Percentiles rank a stretch among this genome's conserved stretches.
These are phyloP conservation scores for Beaufortia kweichowensis DNA, from an alignment of 2,113 vertebrate genomes.

Conservation along the genomic window DNA sequence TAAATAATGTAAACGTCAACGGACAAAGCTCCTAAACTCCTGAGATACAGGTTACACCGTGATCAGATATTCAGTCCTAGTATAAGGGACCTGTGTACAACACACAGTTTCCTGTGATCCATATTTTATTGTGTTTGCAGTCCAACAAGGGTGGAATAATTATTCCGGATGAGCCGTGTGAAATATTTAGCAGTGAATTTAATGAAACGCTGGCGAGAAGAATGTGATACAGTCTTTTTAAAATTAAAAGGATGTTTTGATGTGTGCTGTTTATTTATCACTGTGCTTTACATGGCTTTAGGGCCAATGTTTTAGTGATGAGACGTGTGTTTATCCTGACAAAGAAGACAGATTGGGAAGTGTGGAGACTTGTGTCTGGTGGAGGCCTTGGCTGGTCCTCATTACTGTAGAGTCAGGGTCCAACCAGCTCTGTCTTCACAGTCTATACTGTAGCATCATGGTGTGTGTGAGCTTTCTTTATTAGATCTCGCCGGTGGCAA, in stretches of 20 bases:
- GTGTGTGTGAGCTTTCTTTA: not conserved
- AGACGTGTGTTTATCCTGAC: not conserved
- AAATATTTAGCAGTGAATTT: conserved; percentile 56
- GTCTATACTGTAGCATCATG: not conserved
- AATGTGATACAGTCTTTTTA: conserved; percentile 19
- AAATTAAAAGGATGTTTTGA: not conserved
- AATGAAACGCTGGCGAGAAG: conserved; percentile 20
- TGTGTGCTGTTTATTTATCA: conserved; percentile 12
- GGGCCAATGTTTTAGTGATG: conserved; percentile 49
- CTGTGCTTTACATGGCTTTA: conserved; percentile 47
- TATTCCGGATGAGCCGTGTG: not conserved
- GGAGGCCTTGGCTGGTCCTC: conserved; percentile 11
- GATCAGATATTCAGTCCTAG: conserved; percentile 21
- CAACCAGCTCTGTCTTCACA: not conserved
- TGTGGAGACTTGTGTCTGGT: not conserved
- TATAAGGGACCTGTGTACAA: conserved; percentile 31
- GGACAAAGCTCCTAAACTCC: conserved; percentile 47
- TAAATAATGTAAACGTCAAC: conserved; percentile 58
- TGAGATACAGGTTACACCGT: conserved; percentile 15
- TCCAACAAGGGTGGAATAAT: conserved; percentile 26
- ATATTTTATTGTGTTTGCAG: conserved; percentile 57
- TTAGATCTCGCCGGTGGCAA: conserved; percentile 21
- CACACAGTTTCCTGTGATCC: conserved; percentile 42
- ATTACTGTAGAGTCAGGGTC: conserved; percentile 28
- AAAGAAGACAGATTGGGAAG: not conserved